phyloP scores from a whole-genome alignment of 2,113 vertebrate genomes.

The Bagarius yarrelli region DNA sequence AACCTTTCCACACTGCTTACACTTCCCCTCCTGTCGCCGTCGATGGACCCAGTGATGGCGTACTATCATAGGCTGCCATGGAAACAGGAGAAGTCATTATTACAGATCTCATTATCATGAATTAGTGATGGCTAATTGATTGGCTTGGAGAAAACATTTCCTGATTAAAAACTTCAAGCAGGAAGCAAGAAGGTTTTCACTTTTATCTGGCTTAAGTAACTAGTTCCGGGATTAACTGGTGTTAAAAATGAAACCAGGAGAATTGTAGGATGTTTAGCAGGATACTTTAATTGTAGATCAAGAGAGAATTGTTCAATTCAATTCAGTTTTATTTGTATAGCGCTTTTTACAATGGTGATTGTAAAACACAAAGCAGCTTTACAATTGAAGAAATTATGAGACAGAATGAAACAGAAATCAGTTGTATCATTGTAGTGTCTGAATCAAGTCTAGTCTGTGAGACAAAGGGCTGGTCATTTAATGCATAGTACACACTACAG shows the following conservation, averaged over 20 bases:
- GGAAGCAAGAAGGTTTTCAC: neutral
- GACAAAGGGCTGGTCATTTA: no score
- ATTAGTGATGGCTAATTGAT: neutral
- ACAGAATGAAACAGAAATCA: no score
- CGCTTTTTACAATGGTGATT: no score
- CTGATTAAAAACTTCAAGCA: neutral
- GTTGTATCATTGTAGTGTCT: no score
- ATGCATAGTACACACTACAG: no score
- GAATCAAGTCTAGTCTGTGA: no score
- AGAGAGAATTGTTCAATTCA: no score
- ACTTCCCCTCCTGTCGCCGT: slow-evolving; percentile 89
- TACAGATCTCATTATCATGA: slow-evolving; percentile 14
- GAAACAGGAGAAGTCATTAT: slow-evolving; percentile 29
- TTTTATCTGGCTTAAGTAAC: neutral
- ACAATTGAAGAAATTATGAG: no score
- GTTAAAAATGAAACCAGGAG: neutral
- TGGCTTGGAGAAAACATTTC: neutral
- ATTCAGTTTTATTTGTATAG: no score
- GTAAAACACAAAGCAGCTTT: no score
- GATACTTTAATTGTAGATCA: no score
- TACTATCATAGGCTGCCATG: slow-evolving; percentile 78
- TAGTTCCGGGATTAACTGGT: neutral
- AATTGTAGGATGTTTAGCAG: no score
- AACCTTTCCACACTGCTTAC: slow-evolving; percentile 92
- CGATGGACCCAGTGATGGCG: slow-evolving; percentile 95